Evolutionary conservation across 2,888 invertebrate genomes (phyloP).

Genomic region (Venusia cambrica): DNA sequence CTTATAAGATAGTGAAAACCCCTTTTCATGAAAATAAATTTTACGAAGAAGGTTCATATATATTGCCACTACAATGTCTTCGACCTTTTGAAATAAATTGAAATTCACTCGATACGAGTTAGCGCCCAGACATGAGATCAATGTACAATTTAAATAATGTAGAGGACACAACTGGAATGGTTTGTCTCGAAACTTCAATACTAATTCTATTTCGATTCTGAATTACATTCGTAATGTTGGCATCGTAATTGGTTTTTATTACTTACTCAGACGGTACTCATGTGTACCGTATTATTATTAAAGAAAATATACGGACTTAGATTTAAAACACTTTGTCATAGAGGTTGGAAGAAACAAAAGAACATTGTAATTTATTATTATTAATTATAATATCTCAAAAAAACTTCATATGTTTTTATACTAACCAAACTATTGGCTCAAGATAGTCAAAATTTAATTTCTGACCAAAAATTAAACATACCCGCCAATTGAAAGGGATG

Average conservation of each 20-base stretch:
- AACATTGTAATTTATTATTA: no score
- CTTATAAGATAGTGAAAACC: conserved; percentile 10
- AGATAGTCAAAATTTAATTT: no score
- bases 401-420: no score
- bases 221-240: conserved; percentile 10
- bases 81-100: conserved; percentile 30
- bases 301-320: no score
- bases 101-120: conserved; percentile 34
- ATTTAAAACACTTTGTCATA: no score
- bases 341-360: no score
- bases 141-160: conserved; percentile 28
- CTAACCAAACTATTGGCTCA: no score
- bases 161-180: conserved; percentile 17
- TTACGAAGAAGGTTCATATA: conserved; percentile 18
- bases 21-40: conserved; percentile 9
- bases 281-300: background rate
- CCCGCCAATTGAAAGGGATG: conserved; percentile 16
- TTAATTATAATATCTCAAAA: no score
- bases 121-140: conserved; percentile 27
- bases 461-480: conserved; percentile 23
- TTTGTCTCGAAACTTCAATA: conserved; percentile 21
- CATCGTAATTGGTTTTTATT: conserved; percentile 2
- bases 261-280: background rate
- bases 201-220: conserved; percentile 13
- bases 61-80: conserved; percentile 23